phyloP scores from a whole-genome alignment of 1,140 invertebrate genomes.

The Neotoxoptera formosana region DNA sequence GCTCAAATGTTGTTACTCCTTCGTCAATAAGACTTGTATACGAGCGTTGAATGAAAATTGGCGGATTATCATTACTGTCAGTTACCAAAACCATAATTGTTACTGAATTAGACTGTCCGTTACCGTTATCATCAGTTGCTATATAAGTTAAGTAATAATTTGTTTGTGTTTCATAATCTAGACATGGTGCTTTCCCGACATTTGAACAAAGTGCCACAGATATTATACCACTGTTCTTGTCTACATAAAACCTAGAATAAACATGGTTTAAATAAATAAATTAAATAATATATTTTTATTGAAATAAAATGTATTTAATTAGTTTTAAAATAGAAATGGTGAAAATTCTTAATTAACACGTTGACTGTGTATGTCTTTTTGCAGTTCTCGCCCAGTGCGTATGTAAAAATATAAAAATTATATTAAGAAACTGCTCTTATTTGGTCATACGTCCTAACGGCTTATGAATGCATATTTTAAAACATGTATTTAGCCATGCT shows the following conservation, averaged over 20 bases:
- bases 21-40: conserved; percentile 86
- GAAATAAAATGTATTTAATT: not conserved
- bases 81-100: conserved; percentile 79
- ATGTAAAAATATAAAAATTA: too few relatives aligned
- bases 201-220: conserved; percentile 80
- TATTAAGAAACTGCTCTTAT: too few relatives aligned
- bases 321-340: not conserved
- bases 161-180: conserved; percentile 86
- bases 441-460: too few relatives aligned
- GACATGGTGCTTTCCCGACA: conserved; percentile 72
- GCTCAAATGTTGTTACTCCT: conserved; percentile 82
- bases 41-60: conserved; percentile 74
- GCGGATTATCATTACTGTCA: conserved; percentile 89
- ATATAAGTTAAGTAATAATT: conserved; percentile 87
- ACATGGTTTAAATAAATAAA: not conserved
- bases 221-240: conserved; percentile 81
- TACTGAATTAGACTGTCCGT: conserved; percentile 77
- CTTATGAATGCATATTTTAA: too few relatives aligned
- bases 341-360: too few relatives aligned
- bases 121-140: conserved; percentile 84
- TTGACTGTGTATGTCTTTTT: too few relatives aligned
- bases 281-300: not conserved
- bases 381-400: too few relatives aligned
- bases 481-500: too few relatives aligned
- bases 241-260: conserved; percentile 74